Conservation (phyloP, 2,113 vertebrate species). For the Alexandromys fortis region DNA sequence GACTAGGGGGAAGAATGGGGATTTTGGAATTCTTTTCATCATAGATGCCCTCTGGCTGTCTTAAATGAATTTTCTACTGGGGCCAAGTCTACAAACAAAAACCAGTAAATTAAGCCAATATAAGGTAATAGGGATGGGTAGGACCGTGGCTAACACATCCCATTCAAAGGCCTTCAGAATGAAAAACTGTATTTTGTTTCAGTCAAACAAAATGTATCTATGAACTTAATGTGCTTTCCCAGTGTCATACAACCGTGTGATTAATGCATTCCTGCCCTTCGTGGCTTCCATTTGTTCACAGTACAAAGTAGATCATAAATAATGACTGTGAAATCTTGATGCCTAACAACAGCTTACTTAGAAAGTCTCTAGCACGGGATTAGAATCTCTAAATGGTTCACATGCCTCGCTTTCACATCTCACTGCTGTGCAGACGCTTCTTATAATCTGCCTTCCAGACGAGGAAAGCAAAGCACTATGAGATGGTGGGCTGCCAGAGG, state of each 20-base stretch:
- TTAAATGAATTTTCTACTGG: neutral
- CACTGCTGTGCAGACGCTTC: neutral
- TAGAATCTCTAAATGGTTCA: conserved; percentile 22
- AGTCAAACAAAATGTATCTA: neutral
- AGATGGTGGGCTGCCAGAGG: neutral
- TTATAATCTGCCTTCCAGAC: neutral
- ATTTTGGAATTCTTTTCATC: neutral
- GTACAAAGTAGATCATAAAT: neutral
- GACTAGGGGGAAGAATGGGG: neutral
- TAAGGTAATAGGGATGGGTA: neutral
- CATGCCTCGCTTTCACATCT: neutral
- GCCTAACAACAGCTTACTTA: neutral
- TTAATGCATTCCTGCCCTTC: neutral
- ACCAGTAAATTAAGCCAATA: neutral
- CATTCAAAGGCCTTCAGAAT: neutral
- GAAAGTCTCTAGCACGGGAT: neutral
- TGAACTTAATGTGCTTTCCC: conserved; percentile 26
- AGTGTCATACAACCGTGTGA: neutral
- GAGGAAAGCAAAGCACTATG: neutral
- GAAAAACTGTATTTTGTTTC: conserved; percentile 27
- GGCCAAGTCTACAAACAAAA: neutral
- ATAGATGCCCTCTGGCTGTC: neutral
- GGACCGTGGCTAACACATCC: neutral
- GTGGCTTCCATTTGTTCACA: neutral
- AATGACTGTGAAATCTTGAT: neutral